Evolutionary conservation across 1,140 invertebrate species (phyloP).

Genomic region (Musca vetustissima): DNA sequence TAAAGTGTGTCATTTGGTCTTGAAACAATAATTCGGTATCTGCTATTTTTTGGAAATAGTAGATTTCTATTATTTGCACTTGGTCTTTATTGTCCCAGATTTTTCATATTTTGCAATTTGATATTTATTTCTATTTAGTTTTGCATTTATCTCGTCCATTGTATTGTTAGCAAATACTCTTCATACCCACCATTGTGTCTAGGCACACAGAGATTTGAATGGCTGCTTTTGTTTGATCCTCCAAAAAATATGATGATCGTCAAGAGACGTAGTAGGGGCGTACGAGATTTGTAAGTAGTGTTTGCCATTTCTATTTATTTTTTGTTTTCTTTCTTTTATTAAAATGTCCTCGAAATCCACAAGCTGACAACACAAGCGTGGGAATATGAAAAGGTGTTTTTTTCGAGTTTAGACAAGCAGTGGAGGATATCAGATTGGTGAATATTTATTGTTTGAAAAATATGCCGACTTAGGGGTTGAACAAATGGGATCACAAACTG

Average conservation of each 20-base stretch:
- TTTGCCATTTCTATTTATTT: not conserved
- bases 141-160: not conserved
- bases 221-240: not conserved
- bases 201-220: not conserved
- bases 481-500: too few species aligned
- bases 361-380: slow-evolving; percentile 12
- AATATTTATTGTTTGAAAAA: too few species aligned
- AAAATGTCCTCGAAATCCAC: not conserved
- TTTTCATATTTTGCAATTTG: slow-evolving; percentile 5
- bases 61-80: not conserved
- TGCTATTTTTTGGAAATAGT: not conserved
- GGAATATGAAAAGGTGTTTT: slow-evolving; percentile 18
- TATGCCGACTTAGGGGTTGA: too few species aligned
- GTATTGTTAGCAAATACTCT: not conserved
- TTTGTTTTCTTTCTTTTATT: not conserved
- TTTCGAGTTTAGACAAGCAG: not conserved
- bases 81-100: not conserved
- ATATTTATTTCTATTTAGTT: not conserved
- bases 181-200: not conserved
- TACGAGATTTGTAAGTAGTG: slow-evolving; percentile 4
- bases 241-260: slow-evolving; percentile 7
- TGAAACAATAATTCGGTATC: too few species aligned
- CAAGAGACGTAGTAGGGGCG: slow-evolving; percentile 2
- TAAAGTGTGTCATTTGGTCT: too few species aligned
- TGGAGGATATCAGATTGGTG: too few species aligned